Percentiles rank a stretch among this genome's conserved stretches.
phyloP scores from a whole-genome alignment of 2,797 vertebrate species.

The Melopsittacus undulatus region DNA sequence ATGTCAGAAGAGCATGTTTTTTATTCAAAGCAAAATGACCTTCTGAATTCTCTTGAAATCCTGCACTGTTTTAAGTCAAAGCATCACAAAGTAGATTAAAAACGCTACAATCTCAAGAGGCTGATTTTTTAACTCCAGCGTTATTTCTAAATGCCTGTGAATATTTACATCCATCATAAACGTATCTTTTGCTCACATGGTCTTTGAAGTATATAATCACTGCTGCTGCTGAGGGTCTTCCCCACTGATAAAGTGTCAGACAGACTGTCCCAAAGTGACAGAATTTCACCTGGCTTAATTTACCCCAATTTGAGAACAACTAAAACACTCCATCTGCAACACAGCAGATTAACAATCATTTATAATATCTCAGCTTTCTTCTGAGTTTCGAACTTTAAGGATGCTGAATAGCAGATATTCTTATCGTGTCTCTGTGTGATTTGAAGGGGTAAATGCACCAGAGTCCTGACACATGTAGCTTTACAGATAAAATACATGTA shows the following conservation, averaged over 20 bases:
- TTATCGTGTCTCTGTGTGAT: background rate
- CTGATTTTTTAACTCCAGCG: background rate
- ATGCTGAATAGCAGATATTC: slow-evolving; percentile 11
- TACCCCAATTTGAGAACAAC: background rate
- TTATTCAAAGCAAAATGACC: slow-evolving; percentile 2
- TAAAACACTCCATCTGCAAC: background rate
- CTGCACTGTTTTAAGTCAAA: background rate
- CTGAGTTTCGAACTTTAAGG: background rate
- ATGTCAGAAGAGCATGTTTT: background rate
- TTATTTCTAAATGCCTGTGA: background rate
- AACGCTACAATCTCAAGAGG: background rate
- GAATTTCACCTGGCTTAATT: background rate
- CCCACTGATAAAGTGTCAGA: background rate
- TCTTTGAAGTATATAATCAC: background rate
- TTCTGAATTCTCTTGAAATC: background rate
- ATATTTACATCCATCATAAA: background rate
- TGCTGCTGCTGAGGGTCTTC: background rate
- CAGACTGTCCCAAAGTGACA: background rate
- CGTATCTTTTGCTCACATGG: background rate
- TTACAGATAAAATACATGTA: slow-evolving; percentile 27
- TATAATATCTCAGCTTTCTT: background rate
- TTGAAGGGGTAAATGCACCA: slow-evolving; percentile 14
- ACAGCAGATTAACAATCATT: background rate
- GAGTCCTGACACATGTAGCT: background rate
- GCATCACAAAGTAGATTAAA: background rate